Evolutionary conservation across 37 sponge, comb jelly and placozoan genomes (phyloP).

Genomic region (Axinella damicornis): DNA sequence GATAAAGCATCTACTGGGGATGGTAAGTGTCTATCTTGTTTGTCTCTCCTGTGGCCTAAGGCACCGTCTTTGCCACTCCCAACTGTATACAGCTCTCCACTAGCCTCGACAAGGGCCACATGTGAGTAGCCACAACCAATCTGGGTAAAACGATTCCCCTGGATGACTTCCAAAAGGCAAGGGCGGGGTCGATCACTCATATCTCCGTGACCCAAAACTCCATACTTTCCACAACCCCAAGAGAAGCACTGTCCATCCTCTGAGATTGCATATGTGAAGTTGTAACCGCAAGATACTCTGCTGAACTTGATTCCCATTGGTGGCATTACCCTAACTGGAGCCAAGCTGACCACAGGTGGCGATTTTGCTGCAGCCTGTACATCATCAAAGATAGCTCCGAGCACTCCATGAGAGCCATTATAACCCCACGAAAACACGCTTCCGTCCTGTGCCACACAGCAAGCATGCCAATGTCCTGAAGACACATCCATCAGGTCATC

Average conservation of each 20-base stretch:
- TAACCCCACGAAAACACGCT: conserved; percentile 55
- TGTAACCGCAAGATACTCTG: conserved; percentile 63
- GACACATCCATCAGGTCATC: conserved; percentile 5
- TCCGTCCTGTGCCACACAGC: conserved; percentile 25
- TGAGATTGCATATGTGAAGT: conserved; percentile 56
- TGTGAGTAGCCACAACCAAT: conserved; percentile 72
- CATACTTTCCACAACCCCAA: conserved; percentile 68
- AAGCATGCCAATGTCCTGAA: conserved; percentile 57
- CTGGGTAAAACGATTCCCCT: neutral
- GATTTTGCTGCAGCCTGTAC: neutral
- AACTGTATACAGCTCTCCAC: conserved; percentile 45
- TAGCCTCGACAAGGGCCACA: conserved; percentile 46
- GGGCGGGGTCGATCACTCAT: conserved; percentile 12
- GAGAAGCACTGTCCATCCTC: conserved; percentile 39
- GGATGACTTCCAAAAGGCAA: neutral
- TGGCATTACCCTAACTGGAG: neutral
- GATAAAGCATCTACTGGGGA: conserved; percentile 9
- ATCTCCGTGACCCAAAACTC: conserved; percentile 69
- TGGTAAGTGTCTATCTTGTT: conserved; percentile 15
- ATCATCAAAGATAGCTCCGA: neutral
- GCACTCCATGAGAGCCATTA: conserved; percentile 45
- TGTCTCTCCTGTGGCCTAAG: conserved; percentile 35
- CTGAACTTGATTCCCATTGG: conserved; percentile 20
- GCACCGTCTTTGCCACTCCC: conserved; percentile 55
- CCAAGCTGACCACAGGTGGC: neutral